Conservation (phyloP, 2,797 vertebrate genomes). For the Mergus octosetaceus region DNA sequence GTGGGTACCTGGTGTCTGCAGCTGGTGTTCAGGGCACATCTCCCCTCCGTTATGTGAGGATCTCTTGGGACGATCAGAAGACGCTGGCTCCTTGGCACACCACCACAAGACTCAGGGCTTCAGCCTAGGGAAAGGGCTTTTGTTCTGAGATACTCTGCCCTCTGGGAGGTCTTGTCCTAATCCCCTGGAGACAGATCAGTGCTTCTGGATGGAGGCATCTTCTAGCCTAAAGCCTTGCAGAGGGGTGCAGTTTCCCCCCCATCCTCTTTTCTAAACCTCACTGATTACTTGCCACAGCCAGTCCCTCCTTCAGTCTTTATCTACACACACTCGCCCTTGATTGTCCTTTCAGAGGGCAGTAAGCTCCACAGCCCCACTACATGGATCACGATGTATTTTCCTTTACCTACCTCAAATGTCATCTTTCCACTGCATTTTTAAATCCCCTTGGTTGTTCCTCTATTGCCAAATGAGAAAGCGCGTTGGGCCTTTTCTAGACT, state of each 20-base stretch:
- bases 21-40: background rate
- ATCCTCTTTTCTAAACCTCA: background rate
- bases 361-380: background rate
- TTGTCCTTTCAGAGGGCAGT: background rate
- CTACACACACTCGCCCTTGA: too few species aligned
- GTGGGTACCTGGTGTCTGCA: background rate
- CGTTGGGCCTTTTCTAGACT: background rate
- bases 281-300: background rate
- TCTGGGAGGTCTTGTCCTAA: background rate
- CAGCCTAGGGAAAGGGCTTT: background rate
- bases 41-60: fast-evolving
- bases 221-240: background rate
- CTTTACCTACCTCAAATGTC: background rate
- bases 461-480: background rate
- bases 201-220: background rate
- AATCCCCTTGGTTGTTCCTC: background rate
- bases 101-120: background rate
- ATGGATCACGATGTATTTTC: background rate
- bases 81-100: background rate
- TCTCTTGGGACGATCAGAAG: background rate
- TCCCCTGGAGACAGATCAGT: background rate
- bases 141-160: background rate
- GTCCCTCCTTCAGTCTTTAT: background rate
- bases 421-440: background rate
- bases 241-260: background rate